phyloP scores from a whole-genome alignment of 2,888 invertebrate genomes.

The Oscheius sp. region DNA sequence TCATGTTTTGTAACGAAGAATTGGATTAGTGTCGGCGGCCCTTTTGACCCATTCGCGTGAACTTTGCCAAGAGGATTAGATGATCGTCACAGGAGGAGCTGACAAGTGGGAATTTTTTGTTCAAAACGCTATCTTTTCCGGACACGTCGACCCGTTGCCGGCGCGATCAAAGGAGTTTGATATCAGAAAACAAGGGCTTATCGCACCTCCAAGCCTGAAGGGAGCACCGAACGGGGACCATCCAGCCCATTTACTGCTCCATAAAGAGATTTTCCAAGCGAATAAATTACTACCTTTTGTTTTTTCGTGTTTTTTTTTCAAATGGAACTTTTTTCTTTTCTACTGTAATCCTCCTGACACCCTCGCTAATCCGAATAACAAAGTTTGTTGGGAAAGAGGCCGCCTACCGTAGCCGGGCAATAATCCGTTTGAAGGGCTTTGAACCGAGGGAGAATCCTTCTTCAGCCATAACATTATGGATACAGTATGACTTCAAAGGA shows the following conservation, averaged over 20 bases:
- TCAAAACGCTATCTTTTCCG: neutral
- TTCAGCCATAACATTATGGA: no score
- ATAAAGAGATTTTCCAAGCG: neutral
- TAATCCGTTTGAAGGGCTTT: neutral
- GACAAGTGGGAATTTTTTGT: neutral
- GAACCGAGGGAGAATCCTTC: conserved; percentile 15
- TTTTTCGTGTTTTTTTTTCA: neutral
- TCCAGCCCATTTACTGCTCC: neutral
- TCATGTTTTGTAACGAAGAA: conserved; percentile 13
- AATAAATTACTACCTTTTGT: neutral
- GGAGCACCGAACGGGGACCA: neutral
- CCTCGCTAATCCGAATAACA: neutral
- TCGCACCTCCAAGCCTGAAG: conserved; percentile 6
- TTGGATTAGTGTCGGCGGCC: conserved; percentile 22
- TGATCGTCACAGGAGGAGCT: neutral
- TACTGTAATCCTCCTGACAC: neutral
- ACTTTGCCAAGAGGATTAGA: conserved; percentile 27
- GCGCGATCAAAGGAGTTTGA: conserved; percentile 16
- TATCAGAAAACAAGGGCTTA: conserved; percentile 28
- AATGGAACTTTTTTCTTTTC: neutral
- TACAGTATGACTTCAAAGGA: neutral
- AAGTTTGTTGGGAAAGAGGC: neutral
- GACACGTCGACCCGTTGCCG: neutral
- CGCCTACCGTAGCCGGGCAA: conserved; percentile 4
- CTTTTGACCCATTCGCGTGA: conserved; percentile 4